Percentiles rank a stretch among this genome's conserved stretches.
Evolutionary conservation across 2,113 vertebrate genomes (phyloP).

Genomic region (Atlantisia rogersi): DNA sequence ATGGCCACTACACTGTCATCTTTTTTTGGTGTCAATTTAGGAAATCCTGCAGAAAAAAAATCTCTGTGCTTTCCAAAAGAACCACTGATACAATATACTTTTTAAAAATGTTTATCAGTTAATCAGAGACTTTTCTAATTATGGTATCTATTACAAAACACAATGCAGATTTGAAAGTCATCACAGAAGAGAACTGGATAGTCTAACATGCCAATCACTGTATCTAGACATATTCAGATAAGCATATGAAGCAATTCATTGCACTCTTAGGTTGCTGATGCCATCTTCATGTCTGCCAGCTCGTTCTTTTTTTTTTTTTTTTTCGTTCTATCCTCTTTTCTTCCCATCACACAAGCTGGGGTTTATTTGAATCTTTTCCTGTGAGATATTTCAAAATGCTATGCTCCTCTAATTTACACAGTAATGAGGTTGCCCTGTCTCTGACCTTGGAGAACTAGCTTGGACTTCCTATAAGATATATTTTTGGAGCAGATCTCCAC

Average conservation of each 20-base stretch:
- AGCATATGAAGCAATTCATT: not conserved
- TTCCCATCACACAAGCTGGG: not conserved
- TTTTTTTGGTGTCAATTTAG: not conserved
- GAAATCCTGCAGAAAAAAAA: not conserved
- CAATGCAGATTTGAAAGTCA: not conserved
- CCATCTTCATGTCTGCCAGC: not conserved
- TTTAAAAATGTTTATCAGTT: not conserved
- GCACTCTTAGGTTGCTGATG: not conserved
- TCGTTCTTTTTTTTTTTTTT: not conserved
- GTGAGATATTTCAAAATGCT: not conserved
- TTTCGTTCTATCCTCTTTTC: not conserved
- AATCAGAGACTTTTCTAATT: not conserved
- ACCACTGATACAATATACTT: not conserved
- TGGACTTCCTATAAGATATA: slow-evolving; percentile 29
- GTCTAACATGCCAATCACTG: not conserved
- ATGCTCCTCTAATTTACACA: not conserved
- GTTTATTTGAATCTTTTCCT: not conserved
- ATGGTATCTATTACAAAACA: not conserved
- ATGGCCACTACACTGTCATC: not conserved
- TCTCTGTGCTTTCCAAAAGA: not conserved
- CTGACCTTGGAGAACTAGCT: slow-evolving; percentile 26
- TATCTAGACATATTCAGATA: not conserved
- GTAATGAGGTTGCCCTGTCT: slow-evolving; percentile 46
- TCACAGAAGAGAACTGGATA: not conserved
- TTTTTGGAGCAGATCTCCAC: slow-evolving; percentile 34